A percentile compares a stretch with the other conserved stretches of the same genome.
phyloP scores from a whole-genome alignment of 2,113 vertebrate species.

The Brachyhypopomus gauderio region DNA sequence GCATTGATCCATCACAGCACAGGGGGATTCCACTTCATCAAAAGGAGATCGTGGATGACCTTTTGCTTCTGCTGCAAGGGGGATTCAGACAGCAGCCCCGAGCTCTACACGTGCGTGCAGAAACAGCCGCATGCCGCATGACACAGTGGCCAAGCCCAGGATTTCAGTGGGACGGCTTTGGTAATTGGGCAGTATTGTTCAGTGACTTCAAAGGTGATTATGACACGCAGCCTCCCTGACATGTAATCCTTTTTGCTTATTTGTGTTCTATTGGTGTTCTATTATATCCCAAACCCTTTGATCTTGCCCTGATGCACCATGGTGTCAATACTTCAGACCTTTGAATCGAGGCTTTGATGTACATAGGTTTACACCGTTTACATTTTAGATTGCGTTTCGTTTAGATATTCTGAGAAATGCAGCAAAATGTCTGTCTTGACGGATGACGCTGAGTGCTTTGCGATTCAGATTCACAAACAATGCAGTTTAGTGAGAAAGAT shows the following conservation, averaged over 20 bases:
- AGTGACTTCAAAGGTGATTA: no score
- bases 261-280: no score
- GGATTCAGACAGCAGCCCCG: not conserved
- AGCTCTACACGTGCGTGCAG: not conserved
- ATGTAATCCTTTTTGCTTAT: no score
- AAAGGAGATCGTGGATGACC: conserved; percentile 38
- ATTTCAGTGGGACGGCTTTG: no score
- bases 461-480: not conserved
- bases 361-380: not conserved
- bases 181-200: no score
- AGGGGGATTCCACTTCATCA: conserved; percentile 25
- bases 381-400: not conserved
- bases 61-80: conserved; percentile 12
- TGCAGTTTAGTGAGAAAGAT: not conserved
- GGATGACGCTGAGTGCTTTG: not conserved
- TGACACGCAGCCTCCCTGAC: no score
- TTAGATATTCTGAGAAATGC: not conserved
- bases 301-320: not conserved
- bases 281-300: not conserved
- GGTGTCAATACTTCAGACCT: not conserved
- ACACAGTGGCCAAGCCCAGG: no score
- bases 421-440: not conserved
- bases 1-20: conserved; percentile 23
- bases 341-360: not conserved
- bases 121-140: no score